Conservation (phyloP, 2,113 vertebrate genomes). For the Platichthys stellatus region DNA sequence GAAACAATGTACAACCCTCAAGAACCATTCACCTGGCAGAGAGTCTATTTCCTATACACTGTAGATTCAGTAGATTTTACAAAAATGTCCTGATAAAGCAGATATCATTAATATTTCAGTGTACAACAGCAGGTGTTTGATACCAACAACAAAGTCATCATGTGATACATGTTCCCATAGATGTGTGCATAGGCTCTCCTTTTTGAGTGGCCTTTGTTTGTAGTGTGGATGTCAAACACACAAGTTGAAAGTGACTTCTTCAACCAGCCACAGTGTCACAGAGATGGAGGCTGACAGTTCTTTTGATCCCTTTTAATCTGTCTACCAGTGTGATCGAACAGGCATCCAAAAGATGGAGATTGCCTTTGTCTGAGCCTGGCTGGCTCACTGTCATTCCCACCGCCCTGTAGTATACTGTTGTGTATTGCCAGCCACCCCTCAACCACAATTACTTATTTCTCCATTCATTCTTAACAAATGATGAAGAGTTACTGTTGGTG, state of each 20-base stretch:
- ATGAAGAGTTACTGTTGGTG: conserved; percentile 1
- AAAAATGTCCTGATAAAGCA: too few relatives aligned
- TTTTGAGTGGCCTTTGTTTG: conserved; percentile 33
- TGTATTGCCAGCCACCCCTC: conserved; percentile 2
- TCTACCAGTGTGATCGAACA: conserved; percentile 53
- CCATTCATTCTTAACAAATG: background rate
- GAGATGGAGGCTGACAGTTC: conserved; percentile 43
- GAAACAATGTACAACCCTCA: background rate
- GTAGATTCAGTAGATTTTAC: too few relatives aligned
- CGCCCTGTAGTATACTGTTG: background rate
- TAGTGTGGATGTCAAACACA: background rate
- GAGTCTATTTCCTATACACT: background rate
- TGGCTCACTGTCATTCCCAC: conserved; percentile 35
- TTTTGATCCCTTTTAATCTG: conserved; percentile 62
- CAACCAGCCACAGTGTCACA: conserved; percentile 12
- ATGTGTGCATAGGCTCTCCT: conserved; percentile 1
- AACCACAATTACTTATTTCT: conserved; percentile 10
- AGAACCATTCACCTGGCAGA: background rate
- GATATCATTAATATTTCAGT: background rate
- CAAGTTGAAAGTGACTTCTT: conserved; percentile 36
- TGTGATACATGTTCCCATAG: background rate
- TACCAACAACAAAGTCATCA: conserved; percentile 8
- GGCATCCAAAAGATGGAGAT: conserved; percentile 59
- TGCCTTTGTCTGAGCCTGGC: conserved; percentile 40
- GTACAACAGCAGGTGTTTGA: conserved; percentile 8